Percentiles rank a stretch among this genome's conserved stretches.
phyloP scores from a whole-genome alignment of 2,888 invertebrate species.

The Microctonus hyperodae region DNA sequence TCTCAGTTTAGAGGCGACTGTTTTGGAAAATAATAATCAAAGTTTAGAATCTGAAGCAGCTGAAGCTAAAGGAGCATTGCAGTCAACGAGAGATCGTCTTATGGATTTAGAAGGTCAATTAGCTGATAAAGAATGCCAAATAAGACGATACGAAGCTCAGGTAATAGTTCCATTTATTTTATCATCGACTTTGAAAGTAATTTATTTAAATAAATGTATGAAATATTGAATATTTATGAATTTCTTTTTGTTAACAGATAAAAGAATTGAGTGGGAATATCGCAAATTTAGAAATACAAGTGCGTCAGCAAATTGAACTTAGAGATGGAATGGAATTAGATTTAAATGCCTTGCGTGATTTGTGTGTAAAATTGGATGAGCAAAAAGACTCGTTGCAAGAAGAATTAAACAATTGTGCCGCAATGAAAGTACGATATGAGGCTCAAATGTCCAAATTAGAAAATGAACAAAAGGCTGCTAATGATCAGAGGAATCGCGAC shows the following conservation, averaged over 20 bases:
- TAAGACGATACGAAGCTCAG: constrained; percentile 69
- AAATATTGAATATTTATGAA: too few relatives aligned
- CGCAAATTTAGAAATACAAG: constrained; percentile 71
- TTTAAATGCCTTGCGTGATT: constrained; percentile 67
- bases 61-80: constrained; percentile 70
- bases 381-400: constrained; percentile 71
- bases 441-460: constrained; percentile 64
- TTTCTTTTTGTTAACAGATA: constrained; percentile 55
- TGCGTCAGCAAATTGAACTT: constrained; percentile 69
- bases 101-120: constrained; percentile 72
- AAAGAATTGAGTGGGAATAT: constrained; percentile 63
- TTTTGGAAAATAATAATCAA: constrained; percentile 80
- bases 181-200: not conserved
- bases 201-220: too few relatives aligned
- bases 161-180: constrained; percentile 49
- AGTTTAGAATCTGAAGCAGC: constrained; percentile 79
- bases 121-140: constrained; percentile 65
- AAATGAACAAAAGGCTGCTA: constrained; percentile 62
- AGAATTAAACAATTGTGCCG: constrained; percentile 66
- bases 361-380: constrained; percentile 72
- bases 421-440: constrained; percentile 64
- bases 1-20: constrained; percentile 78
- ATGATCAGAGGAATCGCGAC: constrained; percentile 63
- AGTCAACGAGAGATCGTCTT: constrained; percentile 69
- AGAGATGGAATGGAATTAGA: constrained; percentile 70